Evolutionary conservation across 2,888 invertebrate species (phyloP).

Genomic region (Ochlodes sylvanus): DNA sequence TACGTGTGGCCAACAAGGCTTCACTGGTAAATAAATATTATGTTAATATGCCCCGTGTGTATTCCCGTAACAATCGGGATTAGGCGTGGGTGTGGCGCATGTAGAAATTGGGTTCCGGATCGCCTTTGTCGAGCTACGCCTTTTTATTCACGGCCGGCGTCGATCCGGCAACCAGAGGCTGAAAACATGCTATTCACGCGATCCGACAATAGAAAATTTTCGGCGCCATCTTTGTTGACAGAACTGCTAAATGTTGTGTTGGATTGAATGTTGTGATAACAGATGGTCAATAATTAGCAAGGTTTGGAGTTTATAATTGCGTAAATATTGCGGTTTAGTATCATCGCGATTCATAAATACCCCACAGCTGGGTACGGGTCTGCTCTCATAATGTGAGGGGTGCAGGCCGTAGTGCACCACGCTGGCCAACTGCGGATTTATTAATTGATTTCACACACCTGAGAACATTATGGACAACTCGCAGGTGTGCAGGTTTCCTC

Average conservation of each 20-base stretch:
- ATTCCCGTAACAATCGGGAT: constrained; percentile 40
- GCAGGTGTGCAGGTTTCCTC: no score
- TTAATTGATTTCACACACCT: no score
- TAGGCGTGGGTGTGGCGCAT: constrained; percentile 52
- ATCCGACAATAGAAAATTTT: constrained; percentile 33
- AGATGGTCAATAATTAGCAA: no score
- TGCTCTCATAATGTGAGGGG: no score
- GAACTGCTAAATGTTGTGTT: not conserved
- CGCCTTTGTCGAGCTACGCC: constrained; percentile 54
- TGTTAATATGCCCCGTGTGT: constrained; percentile 1
- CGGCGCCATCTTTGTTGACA: not conserved
- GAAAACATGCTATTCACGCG: constrained; percentile 7
- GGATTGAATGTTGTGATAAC: not conserved
- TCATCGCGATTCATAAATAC: no score
- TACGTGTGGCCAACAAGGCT: not conserved
- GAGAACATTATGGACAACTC: no score
- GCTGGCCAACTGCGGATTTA: no score
- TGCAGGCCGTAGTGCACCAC: no score
- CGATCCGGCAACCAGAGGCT: constrained; percentile 42
- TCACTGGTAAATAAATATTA: constrained; percentile 11
- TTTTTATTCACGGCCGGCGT: constrained; percentile 56
- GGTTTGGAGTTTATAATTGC: no score
- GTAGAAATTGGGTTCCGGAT: constrained; percentile 58
- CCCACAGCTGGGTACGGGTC: no score
- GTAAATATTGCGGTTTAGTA: no score